Evolutionary conservation across 1,140 invertebrate species (phyloP), one percentile per base, ranked within the genome.

Genomic region (Apis mellifera): DNA sequence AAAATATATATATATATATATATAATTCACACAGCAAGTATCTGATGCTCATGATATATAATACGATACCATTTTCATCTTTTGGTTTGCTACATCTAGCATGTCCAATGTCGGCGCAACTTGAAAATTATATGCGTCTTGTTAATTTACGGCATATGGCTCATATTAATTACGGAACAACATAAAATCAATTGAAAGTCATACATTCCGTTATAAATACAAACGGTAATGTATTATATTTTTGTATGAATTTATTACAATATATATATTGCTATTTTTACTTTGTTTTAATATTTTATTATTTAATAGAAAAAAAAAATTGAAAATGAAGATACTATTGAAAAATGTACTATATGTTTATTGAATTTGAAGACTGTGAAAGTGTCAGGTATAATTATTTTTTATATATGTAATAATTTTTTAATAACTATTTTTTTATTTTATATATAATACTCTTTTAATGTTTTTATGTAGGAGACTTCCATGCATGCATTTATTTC

Each of bases 401-500:
- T 65, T 73, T 54, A 57, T 78, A 59, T 23, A 59, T 7, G 52
- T 60, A 62, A 78, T 26, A 62, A 1, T 48, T 65, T 76, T 86
- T 42, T 60, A 54, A 9, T 19, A 50, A 59, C 50, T 19, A 13
- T 48, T 70, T 62, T 79, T 48, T 8, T 62, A 78, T 80, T 48
- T 8, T 62, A 78, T 80, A 52, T 84, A 26, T 32, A 76, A 73
- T 86, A 70, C 70, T 62, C 79, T 55, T 84, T 74, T 87, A 80
- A 90, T 69, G 86, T 84, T 88, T 91, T 85, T 89, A 84, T 95
- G 2, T 93, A 98, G 98, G 89, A 96, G 97, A 69, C 95, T 99
- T 83, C 98, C 98, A 2, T 99, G 98, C 93, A 98, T 98, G 97
- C 98, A 99, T 95, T 95, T 99, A 83, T 99, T 99, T 94, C 98